phyloP scores from a whole-genome alignment of 1,140 invertebrate species.

The Mesaphorura yosii region DNA sequence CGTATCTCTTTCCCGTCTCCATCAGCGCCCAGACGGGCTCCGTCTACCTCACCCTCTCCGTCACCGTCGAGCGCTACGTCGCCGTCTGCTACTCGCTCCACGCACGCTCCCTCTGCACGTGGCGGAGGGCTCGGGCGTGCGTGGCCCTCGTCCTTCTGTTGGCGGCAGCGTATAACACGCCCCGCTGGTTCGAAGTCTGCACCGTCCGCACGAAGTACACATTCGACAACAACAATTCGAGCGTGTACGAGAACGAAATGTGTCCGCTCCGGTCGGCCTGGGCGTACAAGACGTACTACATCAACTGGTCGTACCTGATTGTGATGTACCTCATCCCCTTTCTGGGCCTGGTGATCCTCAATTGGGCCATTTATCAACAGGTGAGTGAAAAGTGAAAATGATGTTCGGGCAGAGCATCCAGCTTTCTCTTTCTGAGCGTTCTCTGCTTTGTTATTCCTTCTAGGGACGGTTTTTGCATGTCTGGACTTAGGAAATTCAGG shows the following conservation, averaged over 20 bases:
- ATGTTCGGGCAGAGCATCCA: no score
- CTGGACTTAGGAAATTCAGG: no score
- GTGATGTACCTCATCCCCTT: slow-evolving; percentile 88
- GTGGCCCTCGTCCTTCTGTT: slow-evolving; percentile 67
- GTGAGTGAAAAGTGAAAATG: slow-evolving; percentile 44
- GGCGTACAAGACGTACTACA: slow-evolving; percentile 72
- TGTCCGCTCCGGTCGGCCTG: slow-evolving; percentile 55
- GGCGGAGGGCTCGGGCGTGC: slow-evolving; percentile 70
- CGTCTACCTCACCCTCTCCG: slow-evolving; percentile 86
- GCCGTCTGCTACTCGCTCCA: slow-evolving; percentile 87
- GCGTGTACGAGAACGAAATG: slow-evolving; percentile 56
- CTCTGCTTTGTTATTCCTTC: no score
- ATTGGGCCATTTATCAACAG: slow-evolving; percentile 73
- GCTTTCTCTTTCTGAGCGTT: no score
- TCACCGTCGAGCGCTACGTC: slow-evolving; percentile 88
- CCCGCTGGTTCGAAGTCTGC: slow-evolving; percentile 59
- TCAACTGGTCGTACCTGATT: slow-evolving; percentile 82
- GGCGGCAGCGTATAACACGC: slow-evolving; percentile 74
- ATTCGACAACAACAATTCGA: slow-evolving; percentile 43
- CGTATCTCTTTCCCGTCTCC: slow-evolving; percentile 26
- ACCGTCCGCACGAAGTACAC: slow-evolving; percentile 40
- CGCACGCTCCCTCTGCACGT: slow-evolving; percentile 78
- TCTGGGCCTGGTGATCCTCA: slow-evolving; percentile 67
- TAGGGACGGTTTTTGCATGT: no score
- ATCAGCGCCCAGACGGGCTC: slow-evolving; percentile 58